These are phyloP conservation scores for Oncorhynchus kisutch DNA, from an alignment of 2,113 vertebrate genomes.

Conservation along the genomic window DNA sequence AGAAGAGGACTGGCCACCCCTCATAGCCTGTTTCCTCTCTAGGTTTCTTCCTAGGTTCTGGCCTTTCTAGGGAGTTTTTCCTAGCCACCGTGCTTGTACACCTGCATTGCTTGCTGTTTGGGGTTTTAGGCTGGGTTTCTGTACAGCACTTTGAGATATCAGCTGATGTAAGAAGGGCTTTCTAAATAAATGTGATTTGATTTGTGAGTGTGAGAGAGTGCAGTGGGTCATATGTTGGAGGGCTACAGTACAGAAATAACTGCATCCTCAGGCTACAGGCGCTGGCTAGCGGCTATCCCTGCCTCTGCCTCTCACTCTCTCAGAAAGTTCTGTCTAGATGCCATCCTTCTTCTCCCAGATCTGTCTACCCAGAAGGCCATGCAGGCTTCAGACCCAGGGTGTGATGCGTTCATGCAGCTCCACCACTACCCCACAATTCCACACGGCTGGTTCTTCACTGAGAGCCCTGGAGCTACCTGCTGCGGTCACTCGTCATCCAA, in stretches of 20 bases:
- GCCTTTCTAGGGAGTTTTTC: no score
- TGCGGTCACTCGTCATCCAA: slow-evolving; percentile 54
- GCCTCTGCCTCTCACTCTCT: slow-evolving; percentile 19
- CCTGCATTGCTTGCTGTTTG: no score
- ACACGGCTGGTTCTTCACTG: slow-evolving; percentile 41
- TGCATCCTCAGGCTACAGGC: slow-evolving; percentile 26
- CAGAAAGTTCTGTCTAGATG: slow-evolving; percentile 32
- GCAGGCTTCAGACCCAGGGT: slow-evolving; percentile 21
- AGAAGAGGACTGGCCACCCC: no score
- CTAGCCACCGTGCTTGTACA: no score
- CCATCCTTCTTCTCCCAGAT: slow-evolving; percentile 52
- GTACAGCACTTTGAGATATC: no score
- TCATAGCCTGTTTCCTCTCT: no score
- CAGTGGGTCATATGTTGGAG: not conserved
- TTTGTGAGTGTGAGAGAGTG: not conserved
- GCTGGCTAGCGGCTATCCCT: not conserved
- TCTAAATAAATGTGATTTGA: no score
- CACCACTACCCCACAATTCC: slow-evolving; percentile 57
- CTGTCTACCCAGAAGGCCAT: slow-evolving; percentile 57
- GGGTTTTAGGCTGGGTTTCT: no score
- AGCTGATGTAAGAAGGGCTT: no score
- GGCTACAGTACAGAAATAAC: slow-evolving; percentile 10
- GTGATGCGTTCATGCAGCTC: slow-evolving; percentile 60
- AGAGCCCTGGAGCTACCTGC: slow-evolving; percentile 48
- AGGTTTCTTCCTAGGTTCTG: no score